Conservation (phyloP, 2,113 vertebrate species). For the Oceanites oceanicus region DNA sequence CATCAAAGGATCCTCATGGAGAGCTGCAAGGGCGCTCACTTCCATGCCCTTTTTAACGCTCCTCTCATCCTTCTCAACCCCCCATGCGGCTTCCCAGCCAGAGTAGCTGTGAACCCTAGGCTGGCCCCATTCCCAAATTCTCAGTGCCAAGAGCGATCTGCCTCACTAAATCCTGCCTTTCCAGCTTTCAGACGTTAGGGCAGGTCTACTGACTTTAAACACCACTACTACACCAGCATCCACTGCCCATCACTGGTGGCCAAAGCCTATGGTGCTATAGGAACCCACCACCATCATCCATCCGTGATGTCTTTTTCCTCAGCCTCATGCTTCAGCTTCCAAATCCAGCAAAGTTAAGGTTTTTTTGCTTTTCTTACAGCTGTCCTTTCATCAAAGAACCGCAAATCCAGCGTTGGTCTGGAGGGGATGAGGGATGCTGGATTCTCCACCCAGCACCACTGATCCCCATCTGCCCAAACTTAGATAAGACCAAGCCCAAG, state of each 20-base stretch:
- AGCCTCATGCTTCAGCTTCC: background rate
- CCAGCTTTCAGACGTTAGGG: background rate
- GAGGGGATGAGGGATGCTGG: background rate
- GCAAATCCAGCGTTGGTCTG: background rate
- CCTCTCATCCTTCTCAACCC: background rate
- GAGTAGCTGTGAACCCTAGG: background rate
- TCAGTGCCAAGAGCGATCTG: accelerated
- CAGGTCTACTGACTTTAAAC: background rate
- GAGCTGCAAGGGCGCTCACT: accelerated
- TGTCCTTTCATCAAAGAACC: background rate
- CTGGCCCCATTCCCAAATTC: background rate
- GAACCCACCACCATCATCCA: background rate
- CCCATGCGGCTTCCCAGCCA: accelerated
- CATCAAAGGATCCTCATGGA: background rate
- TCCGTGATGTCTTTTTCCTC: background rate
- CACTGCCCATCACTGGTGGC: no score
- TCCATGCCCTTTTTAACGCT: background rate
- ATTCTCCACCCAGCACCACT: background rate
- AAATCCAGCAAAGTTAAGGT: background rate
- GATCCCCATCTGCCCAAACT: background rate
- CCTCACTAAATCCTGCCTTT: background rate
- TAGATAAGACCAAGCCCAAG: background rate
- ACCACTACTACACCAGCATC: background rate
- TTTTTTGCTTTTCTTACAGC: background rate
- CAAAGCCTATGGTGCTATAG: background rate